Evolutionary conservation across 2,888 invertebrate species (phyloP).

Genomic region (Brachyptera putata): DNA sequence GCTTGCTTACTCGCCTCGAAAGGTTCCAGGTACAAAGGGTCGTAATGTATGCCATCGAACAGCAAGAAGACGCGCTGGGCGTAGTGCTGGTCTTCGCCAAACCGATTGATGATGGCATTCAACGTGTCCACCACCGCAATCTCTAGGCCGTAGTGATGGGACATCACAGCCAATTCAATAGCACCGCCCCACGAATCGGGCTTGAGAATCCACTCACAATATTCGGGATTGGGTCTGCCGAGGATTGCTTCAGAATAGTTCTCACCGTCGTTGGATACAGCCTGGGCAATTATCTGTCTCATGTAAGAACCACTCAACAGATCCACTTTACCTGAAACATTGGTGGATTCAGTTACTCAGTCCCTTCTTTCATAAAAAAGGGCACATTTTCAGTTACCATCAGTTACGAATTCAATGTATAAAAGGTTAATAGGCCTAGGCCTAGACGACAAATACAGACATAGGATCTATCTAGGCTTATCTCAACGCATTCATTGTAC

Average conservation of each 20-base stretch:
- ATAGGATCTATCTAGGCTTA: no score
- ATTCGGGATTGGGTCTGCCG: conserved; percentile 76
- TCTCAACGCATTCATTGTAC: no score
- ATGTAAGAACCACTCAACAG: conserved; percentile 68
- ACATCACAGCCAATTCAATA: conserved; percentile 85
- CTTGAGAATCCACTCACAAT: conserved; percentile 86
- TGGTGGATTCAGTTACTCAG: no score
- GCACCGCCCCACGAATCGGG: conserved; percentile 94
- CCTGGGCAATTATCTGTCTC: conserved; percentile 82
- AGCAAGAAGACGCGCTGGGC: conserved; percentile 78
- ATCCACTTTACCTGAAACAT: conserved; percentile 61
- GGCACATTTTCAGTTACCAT: conserved; percentile 12
- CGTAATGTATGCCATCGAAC: conserved; percentile 96
- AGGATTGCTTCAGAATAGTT: conserved; percentile 83
- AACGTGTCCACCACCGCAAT: conserved; percentile 92
- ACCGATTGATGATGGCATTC: conserved; percentile 83
- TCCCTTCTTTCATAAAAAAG: no score
- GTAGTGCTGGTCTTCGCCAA: conserved; percentile 89
- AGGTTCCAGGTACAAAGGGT: conserved; percentile 84
- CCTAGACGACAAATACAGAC: no score
- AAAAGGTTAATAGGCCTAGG: no score
- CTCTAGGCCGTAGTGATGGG: conserved; percentile 82
- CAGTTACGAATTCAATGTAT: no score
- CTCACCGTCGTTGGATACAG: conserved; percentile 69
- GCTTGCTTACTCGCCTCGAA: conserved; percentile 69